Conservation (phyloP, 2,888 invertebrate species). For the Diachrysia chrysitis region DNA sequence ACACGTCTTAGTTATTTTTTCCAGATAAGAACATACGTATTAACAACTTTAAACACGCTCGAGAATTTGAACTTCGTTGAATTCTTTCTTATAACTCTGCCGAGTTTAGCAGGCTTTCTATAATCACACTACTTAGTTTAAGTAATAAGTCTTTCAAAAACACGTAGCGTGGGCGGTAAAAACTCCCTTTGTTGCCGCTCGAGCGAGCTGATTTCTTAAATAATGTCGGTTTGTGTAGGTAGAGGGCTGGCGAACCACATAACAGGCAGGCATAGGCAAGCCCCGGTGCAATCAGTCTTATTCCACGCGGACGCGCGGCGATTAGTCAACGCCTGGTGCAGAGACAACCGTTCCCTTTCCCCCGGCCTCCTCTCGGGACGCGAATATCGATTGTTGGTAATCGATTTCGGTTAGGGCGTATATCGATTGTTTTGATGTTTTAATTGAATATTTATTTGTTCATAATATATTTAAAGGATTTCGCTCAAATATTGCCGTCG, state of each 20-base stretch:
- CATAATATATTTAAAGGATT: not conserved
- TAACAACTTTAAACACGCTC: constrained; percentile 2
- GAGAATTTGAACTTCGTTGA: constrained; percentile 10
- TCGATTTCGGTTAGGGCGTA: constrained; percentile 81
- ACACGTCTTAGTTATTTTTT: not conserved
- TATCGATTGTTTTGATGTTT: constrained; percentile 73
- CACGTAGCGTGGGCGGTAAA: constrained; percentile 82
- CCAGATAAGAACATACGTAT: not conserved
- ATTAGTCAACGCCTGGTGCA: constrained; percentile 89
- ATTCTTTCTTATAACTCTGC: constrained; percentile 18
- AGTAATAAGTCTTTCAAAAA: constrained; percentile 77
- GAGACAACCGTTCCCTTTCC: constrained; percentile 82
- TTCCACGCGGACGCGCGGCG: constrained; percentile 88
- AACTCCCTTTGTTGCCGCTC: constrained; percentile 86
- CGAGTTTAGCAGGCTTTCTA: constrained; percentile 42
- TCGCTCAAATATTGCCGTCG: constrained; percentile 1
- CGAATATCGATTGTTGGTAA: constrained; percentile 84
- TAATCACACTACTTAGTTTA: constrained; percentile 64
- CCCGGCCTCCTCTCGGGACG: constrained; percentile 77
- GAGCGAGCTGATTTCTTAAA: constrained; percentile 88
- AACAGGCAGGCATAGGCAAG: constrained; percentile 86
- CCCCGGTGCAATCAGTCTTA: constrained; percentile 87
- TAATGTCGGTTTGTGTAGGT: constrained; percentile 87
- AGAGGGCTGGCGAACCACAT: constrained; percentile 81
- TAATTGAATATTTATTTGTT: constrained; percentile 64